Evolutionary conservation across 2,797 vertebrate species (phyloP).

Genomic region (Siniperca undulata): DNA sequence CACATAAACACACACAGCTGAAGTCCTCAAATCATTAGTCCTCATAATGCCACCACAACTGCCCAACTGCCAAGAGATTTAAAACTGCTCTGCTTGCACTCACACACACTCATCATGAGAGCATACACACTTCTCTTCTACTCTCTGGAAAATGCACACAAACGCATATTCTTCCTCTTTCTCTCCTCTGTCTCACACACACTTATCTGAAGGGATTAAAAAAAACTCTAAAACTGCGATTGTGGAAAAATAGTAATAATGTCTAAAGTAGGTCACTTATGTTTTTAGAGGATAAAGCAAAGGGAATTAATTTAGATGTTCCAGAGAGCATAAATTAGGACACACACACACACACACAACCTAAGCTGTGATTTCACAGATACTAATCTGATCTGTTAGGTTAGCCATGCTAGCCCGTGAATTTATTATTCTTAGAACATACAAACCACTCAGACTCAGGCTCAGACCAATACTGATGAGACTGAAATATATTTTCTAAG

Average conservation of each 20-base stretch:
- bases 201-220: conserved; percentile 54
- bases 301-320: conserved; percentile 77
- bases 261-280: conserved; percentile 80
- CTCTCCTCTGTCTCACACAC: conserved; percentile 30
- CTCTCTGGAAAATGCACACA: conserved; percentile 23
- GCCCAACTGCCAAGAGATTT: conserved; percentile 55
- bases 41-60: conserved; percentile 50
- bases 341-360: conserved; percentile 38
- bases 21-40: conserved; percentile 53
- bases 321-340: conserved; percentile 69
- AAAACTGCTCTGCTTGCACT: conserved; percentile 46
- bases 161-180: not conserved
- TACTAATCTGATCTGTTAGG: conserved; percentile 68
- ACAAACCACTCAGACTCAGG: conserved; percentile 25
- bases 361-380: conserved; percentile 73
- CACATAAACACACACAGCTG: conserved; percentile 50
- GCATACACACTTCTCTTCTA: conserved; percentile 17
- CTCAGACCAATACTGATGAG: conserved; percentile 10
- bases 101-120: conserved; percentile 16
- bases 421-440: conserved; percentile 64
- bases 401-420: conserved; percentile 45
- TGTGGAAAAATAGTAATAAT: conserved; percentile 66
- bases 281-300: conserved; percentile 77
- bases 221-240: conserved; percentile 36
- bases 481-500: not conserved